A percentile compares a stretch with the other conserved stretches of the same genome.
Evolutionary conservation across 2,113 vertebrate species (phyloP).

Genomic region (Cyphotilapia sp.): DNA sequence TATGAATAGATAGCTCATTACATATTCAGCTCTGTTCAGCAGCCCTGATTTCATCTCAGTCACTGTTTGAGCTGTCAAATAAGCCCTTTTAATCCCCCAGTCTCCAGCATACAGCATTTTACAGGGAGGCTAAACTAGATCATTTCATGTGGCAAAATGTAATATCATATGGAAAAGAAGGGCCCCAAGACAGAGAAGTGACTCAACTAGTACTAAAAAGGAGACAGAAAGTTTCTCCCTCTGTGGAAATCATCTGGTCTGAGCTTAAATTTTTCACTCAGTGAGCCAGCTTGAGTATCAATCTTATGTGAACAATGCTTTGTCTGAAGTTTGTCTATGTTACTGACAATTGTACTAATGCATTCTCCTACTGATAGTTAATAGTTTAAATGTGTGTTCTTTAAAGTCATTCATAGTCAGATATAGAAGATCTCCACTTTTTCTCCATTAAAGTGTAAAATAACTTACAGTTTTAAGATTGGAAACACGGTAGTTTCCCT

Average conservation of each 20-base stretch:
- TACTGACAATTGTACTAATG: not conserved
- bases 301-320: not conserved
- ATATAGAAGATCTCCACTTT: not conserved
- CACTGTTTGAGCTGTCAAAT: not conserved
- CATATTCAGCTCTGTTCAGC: constrained; percentile 7
- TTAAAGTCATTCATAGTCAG: not conserved
- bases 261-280: not conserved
- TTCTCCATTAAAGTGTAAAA: not conserved
- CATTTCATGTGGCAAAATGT: constrained; percentile 3
- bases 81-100: constrained; percentile 8
- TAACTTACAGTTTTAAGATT: not conserved
- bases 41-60: constrained; percentile 1
- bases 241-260: not conserved
- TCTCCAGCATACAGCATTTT: constrained; percentile 8
- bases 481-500: not conserved
- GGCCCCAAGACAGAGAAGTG: not conserved
- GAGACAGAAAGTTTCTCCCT: not conserved
- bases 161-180: not conserved
- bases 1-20: not conserved
- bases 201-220: not conserved
- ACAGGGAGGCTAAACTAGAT: constrained; percentile 5
- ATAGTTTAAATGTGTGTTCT: not conserved
- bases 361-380: not conserved
- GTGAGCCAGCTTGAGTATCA: not conserved
- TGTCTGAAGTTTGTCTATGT: not conserved